Base-by-base conservation (phyloP, 2,113 vertebrate species). In the Nothobranchius furzeri region DNA sequence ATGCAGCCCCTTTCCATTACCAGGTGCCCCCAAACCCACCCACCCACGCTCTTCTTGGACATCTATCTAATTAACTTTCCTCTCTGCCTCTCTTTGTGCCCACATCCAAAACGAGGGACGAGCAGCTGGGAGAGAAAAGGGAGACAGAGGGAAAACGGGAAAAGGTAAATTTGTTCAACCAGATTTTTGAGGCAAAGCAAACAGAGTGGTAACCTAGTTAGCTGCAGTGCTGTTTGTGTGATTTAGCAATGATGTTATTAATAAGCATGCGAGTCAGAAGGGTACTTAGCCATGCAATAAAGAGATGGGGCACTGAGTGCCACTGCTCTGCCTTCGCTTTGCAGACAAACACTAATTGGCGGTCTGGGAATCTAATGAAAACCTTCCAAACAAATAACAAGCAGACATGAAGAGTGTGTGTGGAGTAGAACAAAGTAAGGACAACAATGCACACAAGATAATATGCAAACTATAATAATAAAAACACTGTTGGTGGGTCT, bases 1-100 rank as follows among this genome's bases (percentile, higher is more conserved):
- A 88, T 85, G 72, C 83, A 83, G 85, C 78, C 77, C 71, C 82
- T 83, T 88, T 86, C 87, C 82, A 90, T 89, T 90, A 90, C 87
- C 81, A 87, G 73, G 77, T 80, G 45, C 85, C 70, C 87, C 43
- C 12, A 4, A 45, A 12, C 73, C 81, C 76, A 67, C 67, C 46
- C 60, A 59, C 81, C 69, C 17, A 58, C 71, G 69, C 63, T 73
- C 84, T 66, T 72, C 74, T 75, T 84, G 79, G 84, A 85, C 85
- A 78, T 84, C 82, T 82, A 79, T 90, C 87, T 91, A 91, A 93
- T 91, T 91, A 92, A 91, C 90, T 91, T 84, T 88, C 78, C 81
- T 85, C 82, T 79, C 84, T 85, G 83, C 75, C 63, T 85, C 78
- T 88, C 82, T 83, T 85, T 83, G 72, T 84, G 72, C 82, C 75